A percentile compares a stretch with the other conserved stretches of the same genome.
phyloP scores from a whole-genome alignment of 2,888 invertebrate species.

The Caenorhabditis sp. region DNA sequence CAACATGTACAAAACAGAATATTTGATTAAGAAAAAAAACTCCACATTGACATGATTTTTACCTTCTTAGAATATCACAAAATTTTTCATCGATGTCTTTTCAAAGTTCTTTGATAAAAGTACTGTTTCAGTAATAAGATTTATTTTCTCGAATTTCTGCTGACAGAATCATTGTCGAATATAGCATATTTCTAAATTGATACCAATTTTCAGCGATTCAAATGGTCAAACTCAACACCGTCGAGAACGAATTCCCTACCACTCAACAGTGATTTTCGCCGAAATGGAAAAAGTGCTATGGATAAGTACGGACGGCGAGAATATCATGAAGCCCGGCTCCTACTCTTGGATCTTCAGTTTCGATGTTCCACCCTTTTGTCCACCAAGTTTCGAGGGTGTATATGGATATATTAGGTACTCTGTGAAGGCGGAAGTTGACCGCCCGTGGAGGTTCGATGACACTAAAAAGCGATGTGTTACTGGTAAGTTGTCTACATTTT shows the following conservation, averaged over 20 bases:
- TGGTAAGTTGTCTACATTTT: constrained; percentile 4
- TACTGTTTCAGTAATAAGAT: too few relatives aligned
- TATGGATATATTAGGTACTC: constrained; percentile 27
- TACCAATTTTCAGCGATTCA: constrained; percentile 20
- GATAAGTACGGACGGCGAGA: constrained; percentile 34
- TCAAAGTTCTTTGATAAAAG: too few relatives aligned
- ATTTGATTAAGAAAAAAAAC: too few relatives aligned
- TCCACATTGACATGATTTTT: too few relatives aligned
- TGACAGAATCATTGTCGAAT: too few relatives aligned
- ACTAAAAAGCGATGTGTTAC: constrained; percentile 39
- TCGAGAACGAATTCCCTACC: constrained; percentile 25
- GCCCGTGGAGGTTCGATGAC: constrained; percentile 35
- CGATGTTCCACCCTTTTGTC: constrained; percentile 9
- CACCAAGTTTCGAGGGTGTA: constrained; percentile 33
- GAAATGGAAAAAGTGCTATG: constrained; percentile 28
- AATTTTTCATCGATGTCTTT: too few relatives aligned
- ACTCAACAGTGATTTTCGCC: constrained; percentile 26
- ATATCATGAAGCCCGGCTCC: constrained; percentile 21
- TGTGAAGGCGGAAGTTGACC: constrained; percentile 29
- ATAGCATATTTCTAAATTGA: too few relatives aligned
- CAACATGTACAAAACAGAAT: too few relatives aligned
- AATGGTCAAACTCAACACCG: constrained; percentile 18
- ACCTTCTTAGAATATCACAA: too few relatives aligned
- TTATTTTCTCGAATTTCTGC: too few relatives aligned
- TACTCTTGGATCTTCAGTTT: constrained; percentile 26